Evolutionary conservation across 2,888 invertebrate species (phyloP).

Genomic region (Laothoe populi): DNA sequence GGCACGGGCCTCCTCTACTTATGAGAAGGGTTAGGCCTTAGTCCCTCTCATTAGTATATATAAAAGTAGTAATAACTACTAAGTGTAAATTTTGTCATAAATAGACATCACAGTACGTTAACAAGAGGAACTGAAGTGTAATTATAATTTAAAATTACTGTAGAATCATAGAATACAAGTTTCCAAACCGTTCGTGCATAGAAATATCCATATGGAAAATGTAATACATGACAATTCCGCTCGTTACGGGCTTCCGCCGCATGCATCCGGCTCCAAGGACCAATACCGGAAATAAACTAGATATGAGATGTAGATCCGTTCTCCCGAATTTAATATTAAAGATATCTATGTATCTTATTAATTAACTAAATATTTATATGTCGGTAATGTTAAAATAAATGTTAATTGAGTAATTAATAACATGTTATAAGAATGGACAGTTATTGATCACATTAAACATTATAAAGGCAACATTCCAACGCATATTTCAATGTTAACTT

Average conservation of each 20-base stretch:
- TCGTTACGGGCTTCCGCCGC: slow-evolving; percentile 74
- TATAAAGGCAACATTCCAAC: not conserved
- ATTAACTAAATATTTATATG: not conserved
- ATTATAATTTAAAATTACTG: not conserved
- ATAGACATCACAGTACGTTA: no score
- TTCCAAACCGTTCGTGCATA: not conserved
- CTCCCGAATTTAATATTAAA: no score
- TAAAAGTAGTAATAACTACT: no score
- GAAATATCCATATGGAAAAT: slow-evolving; percentile 26
- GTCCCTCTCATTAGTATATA: no score
- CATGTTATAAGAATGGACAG: not conserved
- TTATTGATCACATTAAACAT: not conserved
- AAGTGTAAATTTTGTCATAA: no score
- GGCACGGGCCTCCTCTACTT: no score
- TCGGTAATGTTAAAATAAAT: not conserved
- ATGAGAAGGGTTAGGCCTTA: no score
- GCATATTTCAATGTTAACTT: slow-evolving; percentile 6
- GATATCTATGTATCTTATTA: not conserved
- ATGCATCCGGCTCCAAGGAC: slow-evolving; percentile 69
- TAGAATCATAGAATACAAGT: not conserved
- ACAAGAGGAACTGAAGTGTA: no score
- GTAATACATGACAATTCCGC: slow-evolving; percentile 52
- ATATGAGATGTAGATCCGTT: slow-evolving; percentile 9
- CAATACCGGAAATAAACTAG: slow-evolving; percentile 55
- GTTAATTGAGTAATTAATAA: slow-evolving; percentile 5